Percentiles rank a stretch among this genome's conserved stretches.
These are phyloP conservation scores for Rousettus madagascariensis DNA, from an alignment of 2,797 vertebrate species.

Conservation along the genomic window DNA sequence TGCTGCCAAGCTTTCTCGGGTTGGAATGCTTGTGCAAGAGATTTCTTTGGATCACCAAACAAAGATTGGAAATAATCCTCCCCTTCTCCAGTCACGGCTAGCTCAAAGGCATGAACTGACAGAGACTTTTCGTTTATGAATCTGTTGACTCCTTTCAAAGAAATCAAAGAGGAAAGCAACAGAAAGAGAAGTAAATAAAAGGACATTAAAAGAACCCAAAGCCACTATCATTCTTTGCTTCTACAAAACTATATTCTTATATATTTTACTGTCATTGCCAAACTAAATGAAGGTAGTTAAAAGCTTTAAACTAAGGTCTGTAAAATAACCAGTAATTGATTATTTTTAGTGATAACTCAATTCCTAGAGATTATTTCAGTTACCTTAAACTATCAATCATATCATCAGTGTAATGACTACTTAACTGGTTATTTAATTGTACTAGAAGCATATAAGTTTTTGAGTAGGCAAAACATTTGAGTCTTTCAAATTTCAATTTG, in stretches of 20 bases:
- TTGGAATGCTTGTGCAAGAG: fast-evolving
- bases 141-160: slow-evolving; percentile 34
- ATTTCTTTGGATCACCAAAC: slow-evolving; percentile 56
- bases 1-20: not conserved
- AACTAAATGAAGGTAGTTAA: slow-evolving; percentile 18
- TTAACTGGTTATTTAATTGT: slow-evolving; percentile 57
- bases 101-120: not conserved
- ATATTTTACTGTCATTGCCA: slow-evolving; percentile 49
- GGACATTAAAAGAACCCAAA: not conserved
- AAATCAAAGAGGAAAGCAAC: slow-evolving; percentile 47
- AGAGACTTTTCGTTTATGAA: not conserved
- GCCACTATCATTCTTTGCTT: not conserved
- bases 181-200: slow-evolving; percentile 45
- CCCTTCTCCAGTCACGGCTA: not conserved
- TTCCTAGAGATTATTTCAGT: slow-evolving; percentile 69
- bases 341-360: slow-evolving; percentile 69
- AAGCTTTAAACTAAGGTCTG: slow-evolving; percentile 58
- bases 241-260: slow-evolving; percentile 45
- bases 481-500: not conserved
- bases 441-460: slow-evolving; percentile 53
- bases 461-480: slow-evolving; percentile 18
- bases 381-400: slow-evolving; percentile 64
- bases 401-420: slow-evolving; percentile 31
- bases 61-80: slow-evolving; percentile 71
- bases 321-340: slow-evolving; percentile 73